These are phyloP conservation scores for Ferrisia virgata DNA, from an alignment of 2,888 invertebrate genomes.

Conservation along the genomic window DNA sequence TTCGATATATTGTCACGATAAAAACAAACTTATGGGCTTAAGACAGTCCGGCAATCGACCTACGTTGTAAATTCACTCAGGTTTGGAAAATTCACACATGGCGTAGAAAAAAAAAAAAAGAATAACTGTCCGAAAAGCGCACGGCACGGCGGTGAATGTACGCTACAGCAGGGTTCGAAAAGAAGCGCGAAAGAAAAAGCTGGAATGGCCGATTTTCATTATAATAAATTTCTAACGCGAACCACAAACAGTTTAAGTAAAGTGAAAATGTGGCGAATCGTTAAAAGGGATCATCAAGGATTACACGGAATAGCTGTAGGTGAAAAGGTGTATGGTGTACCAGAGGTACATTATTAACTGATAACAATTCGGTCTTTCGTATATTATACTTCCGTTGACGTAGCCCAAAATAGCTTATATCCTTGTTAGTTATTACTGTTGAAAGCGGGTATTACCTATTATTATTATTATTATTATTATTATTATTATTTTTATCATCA, in stretches of 20 bases:
- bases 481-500: not conserved
- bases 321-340: slow-evolving; percentile 24
- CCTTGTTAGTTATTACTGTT: slow-evolving; percentile 31
- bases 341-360: slow-evolving; percentile 39
- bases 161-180: not conserved
- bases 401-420: slow-evolving; percentile 26
- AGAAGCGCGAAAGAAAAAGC: slow-evolving; percentile 1
- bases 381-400: slow-evolving; percentile 32
- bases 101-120: slow-evolving; percentile 11
- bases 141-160: not conserved
- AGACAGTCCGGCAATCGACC: not conserved
- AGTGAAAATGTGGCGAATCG: slow-evolving; percentile 44
- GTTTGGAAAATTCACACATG: slow-evolving; percentile 11
- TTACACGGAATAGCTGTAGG: slow-evolving; percentile 34
- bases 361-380: slow-evolving; percentile 41
- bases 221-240: slow-evolving; percentile 40
- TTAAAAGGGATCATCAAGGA: slow-evolving; percentile 45
- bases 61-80: not conserved
- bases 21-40: not conserved
- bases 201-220: slow-evolving; percentile 37
- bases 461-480: not conserved
- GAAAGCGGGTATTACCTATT: slow-evolving; percentile 11
- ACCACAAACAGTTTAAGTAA: slow-evolving; percentile 39
- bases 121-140: not conserved
- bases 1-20: slow-evolving; percentile 8